Conservation (phyloP, 2,888 invertebrate genomes). For the Limnephilus auricula region DNA sequence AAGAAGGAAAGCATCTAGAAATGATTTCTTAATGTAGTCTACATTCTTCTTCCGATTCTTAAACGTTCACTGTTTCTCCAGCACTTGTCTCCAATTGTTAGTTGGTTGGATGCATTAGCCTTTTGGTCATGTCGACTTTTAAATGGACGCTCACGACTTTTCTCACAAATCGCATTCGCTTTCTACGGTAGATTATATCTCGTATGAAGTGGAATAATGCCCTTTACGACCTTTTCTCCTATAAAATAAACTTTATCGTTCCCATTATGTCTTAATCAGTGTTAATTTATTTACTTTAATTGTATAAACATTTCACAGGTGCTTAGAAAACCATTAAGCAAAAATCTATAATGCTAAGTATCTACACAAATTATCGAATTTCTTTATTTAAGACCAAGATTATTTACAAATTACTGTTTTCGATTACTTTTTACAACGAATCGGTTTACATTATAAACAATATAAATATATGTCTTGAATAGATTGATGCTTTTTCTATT, state of each 20-base stretch:
- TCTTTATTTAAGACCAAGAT: too few relatives aligned
- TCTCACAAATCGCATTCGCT: not conserved
- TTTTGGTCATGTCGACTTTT: conserved; percentile 1
- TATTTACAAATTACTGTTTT: too few relatives aligned
- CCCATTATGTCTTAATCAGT: not conserved
- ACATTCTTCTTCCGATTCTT: not conserved
- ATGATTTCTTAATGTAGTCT: too few relatives aligned
- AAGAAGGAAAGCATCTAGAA: not conserved
- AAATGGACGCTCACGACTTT: not conserved
- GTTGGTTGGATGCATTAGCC: not conserved
- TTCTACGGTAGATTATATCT: not conserved
- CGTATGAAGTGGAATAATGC: not conserved
- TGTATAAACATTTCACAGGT: not conserved
- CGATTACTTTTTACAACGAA: too few relatives aligned
- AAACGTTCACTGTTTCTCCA: not conserved
- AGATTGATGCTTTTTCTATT: too few relatives aligned
- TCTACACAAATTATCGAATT: too few relatives aligned
- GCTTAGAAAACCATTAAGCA: not conserved
- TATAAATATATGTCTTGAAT: too few relatives aligned
- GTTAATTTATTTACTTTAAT: not conserved
- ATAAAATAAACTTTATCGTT: not conserved
- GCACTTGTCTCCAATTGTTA: not conserved
- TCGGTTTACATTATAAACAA: too few relatives aligned
- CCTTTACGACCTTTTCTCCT: not conserved
- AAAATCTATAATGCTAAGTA: not conserved